Evolutionary conservation across 2,113 vertebrate genomes (phyloP).

Genomic region (Melanotaenia duboulayi): DNA sequence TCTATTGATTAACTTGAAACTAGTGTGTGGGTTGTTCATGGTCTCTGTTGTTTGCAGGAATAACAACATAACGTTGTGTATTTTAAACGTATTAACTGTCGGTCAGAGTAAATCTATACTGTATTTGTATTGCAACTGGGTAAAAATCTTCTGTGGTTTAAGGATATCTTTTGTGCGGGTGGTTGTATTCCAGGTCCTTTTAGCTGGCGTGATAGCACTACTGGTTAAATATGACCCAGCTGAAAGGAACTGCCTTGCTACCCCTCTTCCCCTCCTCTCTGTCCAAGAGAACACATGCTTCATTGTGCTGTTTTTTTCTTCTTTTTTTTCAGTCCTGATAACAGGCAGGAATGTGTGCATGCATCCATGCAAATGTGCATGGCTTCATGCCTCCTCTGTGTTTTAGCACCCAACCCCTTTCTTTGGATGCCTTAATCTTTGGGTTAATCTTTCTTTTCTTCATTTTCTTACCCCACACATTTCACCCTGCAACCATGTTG

Average conservation of each 20-base stretch:
- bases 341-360: slow-evolving; percentile 46
- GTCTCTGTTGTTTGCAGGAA: slow-evolving; percentile 15
- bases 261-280: slow-evolving; percentile 56
- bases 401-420: neutral
- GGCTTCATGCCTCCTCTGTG: slow-evolving; percentile 18
- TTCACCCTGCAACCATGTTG: slow-evolving; percentile 20
- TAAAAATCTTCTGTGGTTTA: neutral
- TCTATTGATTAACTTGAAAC: slow-evolving; percentile 53
- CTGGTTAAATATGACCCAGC: slow-evolving; percentile 78
- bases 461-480: slow-evolving; percentile 25
- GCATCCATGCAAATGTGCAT: slow-evolving; percentile 39
- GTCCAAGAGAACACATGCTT: slow-evolving; percentile 68
- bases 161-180: slow-evolving; percentile 8
- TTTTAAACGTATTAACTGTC: neutral
- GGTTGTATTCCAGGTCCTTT: slow-evolving; percentile 43
- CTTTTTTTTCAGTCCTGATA: slow-evolving; percentile 42
- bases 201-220: slow-evolving; percentile 38
- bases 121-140: neutral
- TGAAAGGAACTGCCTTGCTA: slow-evolving; percentile 63
- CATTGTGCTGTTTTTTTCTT: slow-evolving; percentile 62
- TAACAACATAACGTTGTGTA: neutral
- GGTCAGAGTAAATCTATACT: neutral
- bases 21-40: slow-evolving; percentile 21
- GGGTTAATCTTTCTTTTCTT: slow-evolving; percentile 42
- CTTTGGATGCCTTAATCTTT: slow-evolving; percentile 23